Percentiles rank a stretch among this genome's conserved stretches.
Evolutionary conservation across 1,140 invertebrate species (phyloP).

Genomic region (Pseudomyrmex pallidus): DNA sequence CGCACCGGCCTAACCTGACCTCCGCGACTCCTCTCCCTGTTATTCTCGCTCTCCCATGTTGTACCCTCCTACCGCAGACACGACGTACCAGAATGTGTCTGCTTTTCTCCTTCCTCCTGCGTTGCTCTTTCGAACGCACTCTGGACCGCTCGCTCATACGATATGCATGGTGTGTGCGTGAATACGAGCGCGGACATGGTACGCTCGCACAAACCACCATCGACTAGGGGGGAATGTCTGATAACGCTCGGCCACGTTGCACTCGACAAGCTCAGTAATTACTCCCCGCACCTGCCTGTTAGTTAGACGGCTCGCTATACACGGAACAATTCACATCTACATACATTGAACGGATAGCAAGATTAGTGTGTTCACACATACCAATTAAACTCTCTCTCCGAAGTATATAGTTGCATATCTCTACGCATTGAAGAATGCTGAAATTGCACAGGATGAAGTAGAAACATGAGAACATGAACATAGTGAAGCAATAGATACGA

Average conservation of each 20-base stretch:
- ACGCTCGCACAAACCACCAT: background rate
- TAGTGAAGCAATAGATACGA: slow-evolving; percentile 30
- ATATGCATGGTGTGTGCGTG: background rate
- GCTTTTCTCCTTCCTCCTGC: slow-evolving; percentile 30
- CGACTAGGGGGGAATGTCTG: slow-evolving; percentile 61
- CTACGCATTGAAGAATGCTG: slow-evolving; percentile 68
- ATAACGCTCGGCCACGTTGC: slow-evolving; percentile 67
- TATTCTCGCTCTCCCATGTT: background rate
- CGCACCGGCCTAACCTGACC: background rate
- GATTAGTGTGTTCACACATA: background rate
- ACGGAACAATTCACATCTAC: background rate
- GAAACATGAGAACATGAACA: slow-evolving; percentile 18
- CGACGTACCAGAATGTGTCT: slow-evolving; percentile 14
- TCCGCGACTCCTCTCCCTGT: background rate
- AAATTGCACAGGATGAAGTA: slow-evolving; percentile 63
- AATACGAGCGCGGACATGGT: background rate
- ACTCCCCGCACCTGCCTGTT: slow-evolving; percentile 58
- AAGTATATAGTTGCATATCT: background rate
- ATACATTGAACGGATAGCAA: background rate
- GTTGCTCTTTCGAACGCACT: background rate
- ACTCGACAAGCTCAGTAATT: slow-evolving; percentile 70
- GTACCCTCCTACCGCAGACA: slow-evolving; percentile 30
- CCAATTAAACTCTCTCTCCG: background rate
- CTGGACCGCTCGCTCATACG: background rate
- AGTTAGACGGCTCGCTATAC: slow-evolving; percentile 29